Percentiles rank a stretch among this genome's conserved stretches.
phyloP scores from a whole-genome alignment of 2,888 invertebrate genomes.

The Parnassius glacialis region DNA sequence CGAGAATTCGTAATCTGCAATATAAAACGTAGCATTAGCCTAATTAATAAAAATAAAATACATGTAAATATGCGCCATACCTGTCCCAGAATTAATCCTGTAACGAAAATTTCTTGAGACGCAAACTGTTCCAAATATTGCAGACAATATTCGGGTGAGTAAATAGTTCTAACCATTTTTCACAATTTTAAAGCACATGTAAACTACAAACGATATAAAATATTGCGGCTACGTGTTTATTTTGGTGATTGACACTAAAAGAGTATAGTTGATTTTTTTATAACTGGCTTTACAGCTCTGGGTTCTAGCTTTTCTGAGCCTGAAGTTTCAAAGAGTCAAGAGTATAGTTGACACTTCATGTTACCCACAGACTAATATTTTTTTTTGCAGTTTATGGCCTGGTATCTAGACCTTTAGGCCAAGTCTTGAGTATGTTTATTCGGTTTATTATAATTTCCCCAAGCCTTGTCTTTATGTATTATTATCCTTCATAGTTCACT shows the following conservation, averaged over 20 bases:
- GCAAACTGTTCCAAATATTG: slow-evolving; percentile 85
- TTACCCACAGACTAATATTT: too few species aligned
- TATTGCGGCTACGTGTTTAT: slow-evolving; percentile 22
- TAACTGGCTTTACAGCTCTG: too few species aligned
- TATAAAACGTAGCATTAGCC: not conserved
- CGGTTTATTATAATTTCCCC: too few species aligned
- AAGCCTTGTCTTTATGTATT: too few species aligned
- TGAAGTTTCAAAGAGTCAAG: too few species aligned
- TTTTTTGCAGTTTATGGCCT: too few species aligned
- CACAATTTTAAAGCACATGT: slow-evolving; percentile 15
- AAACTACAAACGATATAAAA: slow-evolving; percentile 9
- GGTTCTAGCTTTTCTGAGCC: too few species aligned
- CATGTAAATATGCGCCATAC: slow-evolving; percentile 62
- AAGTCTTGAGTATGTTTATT: too few species aligned
- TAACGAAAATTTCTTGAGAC: slow-evolving; percentile 82
- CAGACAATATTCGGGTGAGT: slow-evolving; percentile 85
- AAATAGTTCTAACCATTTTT: slow-evolving; percentile 84
- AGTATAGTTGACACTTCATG: too few species aligned
- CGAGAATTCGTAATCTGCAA: slow-evolving; percentile 82
- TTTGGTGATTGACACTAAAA: slow-evolving; percentile 13
- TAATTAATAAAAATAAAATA: not conserved
- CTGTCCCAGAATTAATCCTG: slow-evolving; percentile 91
- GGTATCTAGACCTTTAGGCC: too few species aligned
- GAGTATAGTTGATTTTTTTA: too few species aligned
- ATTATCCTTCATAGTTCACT: too few species aligned